A percentile compares a stretch with the other conserved stretches of the same genome.
phyloP scores from a whole-genome alignment of 2,113 vertebrate species.

The Quiscalus mexicanus region DNA sequence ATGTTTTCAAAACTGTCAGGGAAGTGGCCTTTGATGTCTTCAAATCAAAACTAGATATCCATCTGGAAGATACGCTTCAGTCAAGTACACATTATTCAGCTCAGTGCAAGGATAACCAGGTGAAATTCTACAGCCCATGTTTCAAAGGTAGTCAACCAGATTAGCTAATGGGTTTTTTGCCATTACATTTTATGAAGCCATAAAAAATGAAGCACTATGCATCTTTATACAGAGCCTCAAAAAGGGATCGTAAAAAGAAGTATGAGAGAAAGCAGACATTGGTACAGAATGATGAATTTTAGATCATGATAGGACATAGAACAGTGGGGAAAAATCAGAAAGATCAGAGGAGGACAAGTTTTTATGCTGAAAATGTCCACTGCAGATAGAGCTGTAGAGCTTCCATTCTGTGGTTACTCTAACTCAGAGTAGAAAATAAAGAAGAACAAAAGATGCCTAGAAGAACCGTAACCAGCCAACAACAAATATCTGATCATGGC shows the following conservation, averaged over 20 bases:
- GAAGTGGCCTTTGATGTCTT: conserved; percentile 66
- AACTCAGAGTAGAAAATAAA: background rate
- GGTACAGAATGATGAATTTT: conserved; percentile 20
- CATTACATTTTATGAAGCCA: conserved; percentile 59
- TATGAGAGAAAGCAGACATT: conserved; percentile 27
- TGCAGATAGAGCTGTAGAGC: background rate
- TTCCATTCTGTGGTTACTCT: background rate
- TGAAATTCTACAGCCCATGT: conserved; percentile 58
- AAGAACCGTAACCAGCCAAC: background rate
- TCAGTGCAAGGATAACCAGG: conserved; percentile 44
- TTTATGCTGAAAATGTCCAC: background rate
- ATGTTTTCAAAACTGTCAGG: conserved; percentile 66
- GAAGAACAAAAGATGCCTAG: background rate
- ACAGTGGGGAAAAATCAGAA: background rate
- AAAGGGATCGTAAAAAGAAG: conserved; percentile 25
- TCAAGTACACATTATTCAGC: conserved; percentile 46
- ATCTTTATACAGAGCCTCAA: background rate
- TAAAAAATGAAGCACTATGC: conserved; percentile 50
- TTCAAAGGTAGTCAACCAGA: conserved; percentile 61
- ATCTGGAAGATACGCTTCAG: conserved; percentile 62
- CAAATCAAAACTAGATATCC: conserved; percentile 70
- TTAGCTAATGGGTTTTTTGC: conserved; percentile 49
- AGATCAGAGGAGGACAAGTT: background rate
- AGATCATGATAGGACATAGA: background rate
- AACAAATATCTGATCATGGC: background rate